Conservation (phyloP, 2,113 vertebrate species). For the Entelurus aequoreus region DNA sequence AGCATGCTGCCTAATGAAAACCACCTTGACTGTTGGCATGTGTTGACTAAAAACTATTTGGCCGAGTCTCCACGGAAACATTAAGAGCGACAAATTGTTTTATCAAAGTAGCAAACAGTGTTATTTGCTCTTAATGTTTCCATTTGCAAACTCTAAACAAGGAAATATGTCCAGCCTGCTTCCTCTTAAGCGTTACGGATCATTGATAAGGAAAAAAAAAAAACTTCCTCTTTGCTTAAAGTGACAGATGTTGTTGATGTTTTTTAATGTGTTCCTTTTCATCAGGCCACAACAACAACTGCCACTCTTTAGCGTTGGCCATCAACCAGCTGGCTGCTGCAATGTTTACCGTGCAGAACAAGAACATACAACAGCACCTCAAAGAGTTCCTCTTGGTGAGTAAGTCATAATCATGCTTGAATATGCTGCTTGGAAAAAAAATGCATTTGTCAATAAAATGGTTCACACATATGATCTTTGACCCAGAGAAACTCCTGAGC, state of each 20-base stretch:
- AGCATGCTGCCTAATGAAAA: conserved; percentile 52
- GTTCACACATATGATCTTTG: too few relatives aligned
- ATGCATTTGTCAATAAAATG: too few relatives aligned
- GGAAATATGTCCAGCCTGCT: conserved; percentile 37
- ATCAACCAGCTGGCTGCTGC: conserved; percentile 85
- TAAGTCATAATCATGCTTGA: background rate
- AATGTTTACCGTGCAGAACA: conserved; percentile 85
- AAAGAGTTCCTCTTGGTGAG: conserved; percentile 89
- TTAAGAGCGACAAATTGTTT: conserved; percentile 46
- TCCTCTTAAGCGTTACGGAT: conserved; percentile 32
- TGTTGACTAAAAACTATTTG: conserved; percentile 44
- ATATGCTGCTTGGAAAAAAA: too few relatives aligned
- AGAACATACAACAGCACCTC: conserved; percentile 87
- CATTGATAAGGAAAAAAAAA: conserved; percentile 37
- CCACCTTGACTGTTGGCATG: conserved; percentile 62
- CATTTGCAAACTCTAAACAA: conserved; percentile 49
- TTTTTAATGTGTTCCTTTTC: background rate
- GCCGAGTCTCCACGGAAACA: conserved; percentile 47
- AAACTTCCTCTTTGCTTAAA: conserved; percentile 25
- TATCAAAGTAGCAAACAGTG: conserved; percentile 49
- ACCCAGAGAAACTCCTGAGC: too few relatives aligned
- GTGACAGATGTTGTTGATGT: conserved; percentile 11
- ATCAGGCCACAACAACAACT: conserved; percentile 86
- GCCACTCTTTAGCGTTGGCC: conserved; percentile 85
- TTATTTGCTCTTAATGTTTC: conserved; percentile 60